phyloP scores from a whole-genome alignment of 2,113 vertebrate species.

The Notechis scutatus region DNA sequence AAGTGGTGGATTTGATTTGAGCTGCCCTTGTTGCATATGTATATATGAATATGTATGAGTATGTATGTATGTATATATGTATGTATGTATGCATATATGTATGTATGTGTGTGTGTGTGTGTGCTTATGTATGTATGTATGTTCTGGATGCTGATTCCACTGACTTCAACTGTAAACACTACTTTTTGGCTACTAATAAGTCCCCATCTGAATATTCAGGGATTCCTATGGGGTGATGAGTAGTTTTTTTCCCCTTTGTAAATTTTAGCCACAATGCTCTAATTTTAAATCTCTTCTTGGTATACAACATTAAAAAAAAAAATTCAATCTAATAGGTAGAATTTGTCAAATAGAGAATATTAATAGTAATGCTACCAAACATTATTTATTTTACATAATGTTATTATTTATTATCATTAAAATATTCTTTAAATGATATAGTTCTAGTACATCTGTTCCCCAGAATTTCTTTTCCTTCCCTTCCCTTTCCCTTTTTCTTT shows the following conservation, averaged over 20 bases:
- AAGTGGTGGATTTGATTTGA: background rate
- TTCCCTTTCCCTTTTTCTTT: background rate
- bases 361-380: background rate
- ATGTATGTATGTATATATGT: no score
- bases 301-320: no score
- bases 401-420: background rate
- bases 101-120: no score
- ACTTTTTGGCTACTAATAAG: background rate
- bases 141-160: background rate
- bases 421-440: background rate
- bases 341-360: background rate
- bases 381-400: background rate
- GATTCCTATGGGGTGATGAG: background rate
- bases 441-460: background rate
- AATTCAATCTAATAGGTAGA: no score
- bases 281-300: background rate
- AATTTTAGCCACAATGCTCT: background rate
- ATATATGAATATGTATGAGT: no score
- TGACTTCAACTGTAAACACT: background rate
- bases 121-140: background rate
- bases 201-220: background rate
- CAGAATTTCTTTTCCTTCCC: background rate
- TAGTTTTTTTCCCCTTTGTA: background rate
- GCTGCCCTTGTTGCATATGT: background rate
- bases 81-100: no score